These are phyloP conservation scores for Mirounga angustirostris DNA, from an alignment of 2,113 vertebrate species.

Conservation along the genomic window DNA sequence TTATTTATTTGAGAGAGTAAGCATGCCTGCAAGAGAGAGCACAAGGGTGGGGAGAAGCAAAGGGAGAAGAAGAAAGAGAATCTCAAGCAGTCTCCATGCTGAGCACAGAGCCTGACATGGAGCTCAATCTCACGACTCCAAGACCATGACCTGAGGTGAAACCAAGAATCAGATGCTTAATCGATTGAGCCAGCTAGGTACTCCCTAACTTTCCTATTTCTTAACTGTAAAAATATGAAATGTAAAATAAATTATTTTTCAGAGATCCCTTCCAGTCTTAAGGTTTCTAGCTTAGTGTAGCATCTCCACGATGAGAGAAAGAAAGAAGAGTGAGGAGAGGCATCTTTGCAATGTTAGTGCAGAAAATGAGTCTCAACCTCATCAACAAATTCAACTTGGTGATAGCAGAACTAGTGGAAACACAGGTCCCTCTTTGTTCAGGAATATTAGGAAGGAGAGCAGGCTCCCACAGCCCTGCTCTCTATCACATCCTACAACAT, in stretches of 20 bases:
- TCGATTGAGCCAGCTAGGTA: neutral
- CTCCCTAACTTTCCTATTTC: neutral
- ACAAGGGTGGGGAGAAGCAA: neutral
- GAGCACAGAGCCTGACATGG: neutral
- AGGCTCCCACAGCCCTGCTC: accelerated
- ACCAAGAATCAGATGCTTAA: neutral
- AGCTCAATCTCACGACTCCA: neutral
- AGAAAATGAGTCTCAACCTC: neutral
- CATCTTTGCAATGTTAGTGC: neutral
- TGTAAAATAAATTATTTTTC: neutral
- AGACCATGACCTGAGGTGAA: neutral
- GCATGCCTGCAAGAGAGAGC: neutral
- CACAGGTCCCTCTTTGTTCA: neutral
- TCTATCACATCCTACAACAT: neutral
- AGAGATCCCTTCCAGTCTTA: neutral
- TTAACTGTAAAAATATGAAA: neutral
- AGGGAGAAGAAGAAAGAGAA: neutral
- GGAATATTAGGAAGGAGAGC: neutral
- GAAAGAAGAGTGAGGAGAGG: accelerated
- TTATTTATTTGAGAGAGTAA: neutral
- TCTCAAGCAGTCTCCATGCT: neutral
- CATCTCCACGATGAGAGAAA: neutral
- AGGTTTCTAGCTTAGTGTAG: neutral
- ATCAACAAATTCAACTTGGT: neutral
- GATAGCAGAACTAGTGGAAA: neutral